Conservation (phyloP, 1,140 invertebrate genomes). For the Coenobita brevimanus region DNA sequence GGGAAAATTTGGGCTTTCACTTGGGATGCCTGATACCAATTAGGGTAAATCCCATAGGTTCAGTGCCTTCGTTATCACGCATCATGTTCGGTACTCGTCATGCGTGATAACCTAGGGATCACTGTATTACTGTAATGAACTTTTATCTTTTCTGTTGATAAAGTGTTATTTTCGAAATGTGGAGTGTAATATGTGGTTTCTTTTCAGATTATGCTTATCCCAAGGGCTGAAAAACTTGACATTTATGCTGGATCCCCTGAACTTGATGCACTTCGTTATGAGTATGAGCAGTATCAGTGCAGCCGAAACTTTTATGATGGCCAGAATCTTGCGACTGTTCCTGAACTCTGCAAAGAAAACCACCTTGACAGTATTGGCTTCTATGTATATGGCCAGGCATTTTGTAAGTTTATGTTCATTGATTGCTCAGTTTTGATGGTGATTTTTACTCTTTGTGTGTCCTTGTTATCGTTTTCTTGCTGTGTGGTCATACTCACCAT, state of each 20-base stretch:
- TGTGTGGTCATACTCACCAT: too few species aligned
- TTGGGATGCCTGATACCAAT: too few species aligned
- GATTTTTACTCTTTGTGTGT: conserved; percentile 56
- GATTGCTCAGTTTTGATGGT: too few species aligned
- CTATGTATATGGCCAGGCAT: conserved; percentile 85
- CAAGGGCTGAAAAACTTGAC: conserved; percentile 86
- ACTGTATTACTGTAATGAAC: too few species aligned
- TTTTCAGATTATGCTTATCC: conserved; percentile 84
- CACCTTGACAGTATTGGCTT: conserved; percentile 87
- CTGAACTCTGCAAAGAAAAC: conserved; percentile 83
- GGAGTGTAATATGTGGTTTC: conserved; percentile 15
- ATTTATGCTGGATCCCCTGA: conserved; percentile 83
- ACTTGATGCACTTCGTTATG: conserved; percentile 78
- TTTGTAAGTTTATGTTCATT: conserved; percentile 74
- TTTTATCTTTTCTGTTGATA: too few species aligned
- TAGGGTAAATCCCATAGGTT: too few species aligned
- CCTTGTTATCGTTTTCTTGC: conserved; percentile 40
- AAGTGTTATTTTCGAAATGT: not conserved
- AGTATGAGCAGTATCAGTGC: conserved; percentile 89
- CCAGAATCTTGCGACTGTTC: conserved; percentile 76
- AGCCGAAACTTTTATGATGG: conserved; percentile 82
- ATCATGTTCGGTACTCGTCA: too few species aligned
- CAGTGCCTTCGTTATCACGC: too few species aligned
- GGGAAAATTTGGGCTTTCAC: too few species aligned
- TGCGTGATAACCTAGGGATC: too few species aligned